These are phyloP conservation scores for Norana najaformis DNA, from an alignment of 2,888 invertebrate species.

Conservation along the genomic window DNA sequence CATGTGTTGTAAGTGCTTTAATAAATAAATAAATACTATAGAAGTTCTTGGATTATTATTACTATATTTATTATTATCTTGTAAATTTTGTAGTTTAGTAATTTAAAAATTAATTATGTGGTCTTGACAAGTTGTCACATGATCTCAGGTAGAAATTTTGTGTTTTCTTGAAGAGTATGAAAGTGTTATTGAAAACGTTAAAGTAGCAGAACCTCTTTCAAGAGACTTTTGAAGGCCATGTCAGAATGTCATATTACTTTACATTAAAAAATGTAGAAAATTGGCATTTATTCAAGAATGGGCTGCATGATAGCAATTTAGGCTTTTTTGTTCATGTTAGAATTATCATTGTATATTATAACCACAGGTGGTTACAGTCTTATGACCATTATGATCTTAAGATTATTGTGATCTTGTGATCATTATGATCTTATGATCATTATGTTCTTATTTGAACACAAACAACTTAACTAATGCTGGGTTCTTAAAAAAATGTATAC, in stretches of 20 bases:
- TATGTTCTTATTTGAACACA: neutral
- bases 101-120: neutral
- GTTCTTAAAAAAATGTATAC: neutral
- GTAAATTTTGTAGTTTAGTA: neutral
- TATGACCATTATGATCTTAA: no score
- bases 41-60: no score
- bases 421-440: no score
- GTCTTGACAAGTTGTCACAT: neutral
- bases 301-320: neutral
- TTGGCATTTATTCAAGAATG: neutral
- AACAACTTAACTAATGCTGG: neutral
- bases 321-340: neutral
- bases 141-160: neutral
- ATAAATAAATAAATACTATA: no score
- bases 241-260: neutral
- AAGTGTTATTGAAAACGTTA: neutral
- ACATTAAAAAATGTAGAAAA: constrained; percentile 13
- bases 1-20: no score
- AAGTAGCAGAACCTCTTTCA: no score
- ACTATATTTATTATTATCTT: no score
- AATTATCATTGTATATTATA: neutral
- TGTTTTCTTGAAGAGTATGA: neutral
- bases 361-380: neutral
- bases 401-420: no score
- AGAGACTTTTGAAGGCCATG: neutral